A percentile compares a stretch with the other conserved stretches of the same genome.
Evolutionary conservation across 2,797 vertebrate species (phyloP).

Genomic region (Falco novaeseelandiae): DNA sequence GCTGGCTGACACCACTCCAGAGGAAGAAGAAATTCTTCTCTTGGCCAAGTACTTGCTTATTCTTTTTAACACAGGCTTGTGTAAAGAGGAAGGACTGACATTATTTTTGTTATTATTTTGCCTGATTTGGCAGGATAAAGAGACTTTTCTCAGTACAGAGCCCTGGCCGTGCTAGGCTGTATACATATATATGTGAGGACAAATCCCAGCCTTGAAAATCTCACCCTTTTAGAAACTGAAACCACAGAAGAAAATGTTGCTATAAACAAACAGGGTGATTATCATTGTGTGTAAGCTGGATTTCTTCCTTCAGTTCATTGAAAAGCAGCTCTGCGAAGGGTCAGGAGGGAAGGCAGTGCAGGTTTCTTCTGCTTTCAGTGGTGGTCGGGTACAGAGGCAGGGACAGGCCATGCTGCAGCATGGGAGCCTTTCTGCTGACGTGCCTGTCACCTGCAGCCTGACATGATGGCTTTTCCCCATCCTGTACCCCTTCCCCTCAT

Average conservation of each 20-base stretch:
- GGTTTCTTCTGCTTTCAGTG: neutral
- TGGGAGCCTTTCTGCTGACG: neutral
- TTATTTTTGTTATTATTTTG: neutral
- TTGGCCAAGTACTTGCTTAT: conserved; percentile 13
- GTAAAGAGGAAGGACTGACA: neutral
- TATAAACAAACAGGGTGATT: neutral
- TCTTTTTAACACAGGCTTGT: neutral
- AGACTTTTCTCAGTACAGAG: neutral
- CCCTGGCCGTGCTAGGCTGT: neutral
- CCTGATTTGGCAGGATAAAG: neutral
- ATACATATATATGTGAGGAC: neutral
- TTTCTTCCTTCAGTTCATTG: conserved; percentile 1
- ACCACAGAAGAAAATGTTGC: neutral
- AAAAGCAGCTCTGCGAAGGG: neutral
- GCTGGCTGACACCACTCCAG: conserved; percentile 58
- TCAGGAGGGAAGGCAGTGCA: neutral
- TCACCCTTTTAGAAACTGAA: neutral
- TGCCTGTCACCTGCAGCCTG: neutral
- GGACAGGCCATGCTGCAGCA: neutral
- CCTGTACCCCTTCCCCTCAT: neutral
- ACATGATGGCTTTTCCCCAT: neutral
- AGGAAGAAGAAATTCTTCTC: conserved; percentile 58
- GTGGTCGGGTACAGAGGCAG: rapidly evolving
- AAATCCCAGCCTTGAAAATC: conserved; percentile 6
- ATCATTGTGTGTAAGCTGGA: neutral